Conservation (phyloP, 1,140 invertebrate genomes). For the Philotrypesis tridentata region DNA sequence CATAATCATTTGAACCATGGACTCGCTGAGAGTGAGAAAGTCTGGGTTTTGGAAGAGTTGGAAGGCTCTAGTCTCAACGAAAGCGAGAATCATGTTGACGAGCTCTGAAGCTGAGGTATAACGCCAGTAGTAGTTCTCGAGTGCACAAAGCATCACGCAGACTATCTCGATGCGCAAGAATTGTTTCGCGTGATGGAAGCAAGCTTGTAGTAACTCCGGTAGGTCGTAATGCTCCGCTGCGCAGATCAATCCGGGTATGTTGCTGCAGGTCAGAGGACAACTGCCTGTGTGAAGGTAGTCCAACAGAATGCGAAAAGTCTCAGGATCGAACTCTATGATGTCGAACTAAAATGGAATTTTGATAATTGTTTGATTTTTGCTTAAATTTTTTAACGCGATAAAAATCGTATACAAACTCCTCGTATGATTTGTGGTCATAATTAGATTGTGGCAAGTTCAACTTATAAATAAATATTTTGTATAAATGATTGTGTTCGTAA, state of each 20-base stretch:
- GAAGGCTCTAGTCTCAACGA: conserved; percentile 89
- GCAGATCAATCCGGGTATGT: conserved; percentile 93
- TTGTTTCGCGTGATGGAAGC: conserved; percentile 96
- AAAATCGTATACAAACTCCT: no score
- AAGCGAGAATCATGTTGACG: conserved; percentile 94
- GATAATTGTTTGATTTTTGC: not conserved
- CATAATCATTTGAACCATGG: conserved; percentile 97
- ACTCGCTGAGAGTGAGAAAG: conserved; percentile 91
- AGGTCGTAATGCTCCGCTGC: conserved; percentile 96
- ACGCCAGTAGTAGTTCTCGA: conserved; percentile 96
- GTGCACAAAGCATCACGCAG: conserved; percentile 91
- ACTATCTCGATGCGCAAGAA: conserved; percentile 93
- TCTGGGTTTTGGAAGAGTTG: conserved; percentile 88
- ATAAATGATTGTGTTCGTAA: no score
- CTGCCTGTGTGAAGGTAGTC: conserved; percentile 95
- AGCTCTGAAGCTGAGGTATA: conserved; percentile 94
- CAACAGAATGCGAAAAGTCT: conserved; percentile 91
- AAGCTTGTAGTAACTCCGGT: conserved; percentile 93
- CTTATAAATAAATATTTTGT: no score
- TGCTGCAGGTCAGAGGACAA: conserved; percentile 92
- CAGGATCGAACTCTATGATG: conserved; percentile 95
- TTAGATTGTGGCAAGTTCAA: no score
- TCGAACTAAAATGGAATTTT: conserved; percentile 83
- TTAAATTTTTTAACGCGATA: no score
- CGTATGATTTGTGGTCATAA: no score